Conservation (phyloP, 2,797 vertebrate genomes). For the Catharus ustulatus region DNA sequence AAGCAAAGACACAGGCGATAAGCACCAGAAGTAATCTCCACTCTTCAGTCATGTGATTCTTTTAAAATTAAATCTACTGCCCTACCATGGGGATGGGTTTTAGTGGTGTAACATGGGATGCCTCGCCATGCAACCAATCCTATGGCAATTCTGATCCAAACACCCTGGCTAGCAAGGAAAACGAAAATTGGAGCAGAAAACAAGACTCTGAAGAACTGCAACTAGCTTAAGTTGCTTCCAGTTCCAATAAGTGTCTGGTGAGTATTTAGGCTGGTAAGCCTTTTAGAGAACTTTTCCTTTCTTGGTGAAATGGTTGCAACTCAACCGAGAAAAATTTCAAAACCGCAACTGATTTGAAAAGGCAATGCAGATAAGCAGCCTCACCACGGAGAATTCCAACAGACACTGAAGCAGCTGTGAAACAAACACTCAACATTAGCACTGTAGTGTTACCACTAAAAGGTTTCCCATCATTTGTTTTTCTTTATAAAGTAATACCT, state of each 20-base stretch:
- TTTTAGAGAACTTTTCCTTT: conserved; percentile 50
- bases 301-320: conserved; percentile 61
- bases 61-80: background rate
- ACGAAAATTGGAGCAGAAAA: conserved; percentile 10
- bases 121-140: background rate
- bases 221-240: conserved; percentile 8
- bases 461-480: conserved; percentile 68
- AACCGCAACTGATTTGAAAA: conserved; percentile 61
- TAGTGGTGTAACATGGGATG: background rate
- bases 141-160: background rate
- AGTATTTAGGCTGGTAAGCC: conserved; percentile 40
- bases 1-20: background rate
- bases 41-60: background rate
- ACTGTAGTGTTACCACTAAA: conserved; percentile 50
- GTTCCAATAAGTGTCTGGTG: conserved; percentile 10
- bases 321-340: conserved; percentile 62
- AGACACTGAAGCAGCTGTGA: conserved; percentile 72
- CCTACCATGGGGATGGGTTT: background rate
- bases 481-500: conserved; percentile 66
- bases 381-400: conserved; percentile 65
- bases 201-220: background rate
- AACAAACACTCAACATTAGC: conserved; percentile 73
- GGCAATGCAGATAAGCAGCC: conserved; percentile 46
- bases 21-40: background rate
- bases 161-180: background rate